phyloP scores from a whole-genome alignment of 2,113 vertebrate species.

The Urocitellus parryii region DNA sequence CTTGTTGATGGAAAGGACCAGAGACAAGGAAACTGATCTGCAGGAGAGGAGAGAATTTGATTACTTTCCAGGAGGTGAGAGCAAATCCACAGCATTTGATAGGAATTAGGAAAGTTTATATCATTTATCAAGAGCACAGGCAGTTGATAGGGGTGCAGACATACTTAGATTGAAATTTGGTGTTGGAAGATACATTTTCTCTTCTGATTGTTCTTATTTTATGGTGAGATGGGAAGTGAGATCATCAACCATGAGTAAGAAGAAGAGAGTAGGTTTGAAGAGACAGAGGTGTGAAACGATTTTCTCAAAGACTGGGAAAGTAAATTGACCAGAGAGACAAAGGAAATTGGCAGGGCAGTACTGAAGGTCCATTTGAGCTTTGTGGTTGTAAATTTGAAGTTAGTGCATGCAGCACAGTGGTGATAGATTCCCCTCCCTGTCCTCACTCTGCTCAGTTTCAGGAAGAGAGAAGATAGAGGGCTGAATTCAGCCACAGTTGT shows the following conservation, averaged over 20 bases:
- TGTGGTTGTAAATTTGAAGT: constrained; percentile 35
- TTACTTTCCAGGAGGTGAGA: background rate
- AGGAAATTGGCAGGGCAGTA: constrained; percentile 17
- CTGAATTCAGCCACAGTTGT: background rate
- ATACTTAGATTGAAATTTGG: background rate
- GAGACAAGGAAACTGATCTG: background rate
- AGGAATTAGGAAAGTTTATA: background rate
- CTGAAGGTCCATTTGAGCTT: background rate
- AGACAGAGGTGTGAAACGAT: constrained; percentile 52
- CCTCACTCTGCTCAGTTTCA: background rate
- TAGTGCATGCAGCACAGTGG: background rate
- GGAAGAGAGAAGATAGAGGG: background rate
- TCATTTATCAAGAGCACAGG: background rate
- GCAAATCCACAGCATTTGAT: background rate
- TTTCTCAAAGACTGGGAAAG: constrained; percentile 45
- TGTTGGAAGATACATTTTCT: constrained; percentile 16
- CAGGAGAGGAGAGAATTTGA: background rate
- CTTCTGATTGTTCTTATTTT: constrained; percentile 56
- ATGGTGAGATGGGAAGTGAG: constrained; percentile 26
- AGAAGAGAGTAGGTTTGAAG: constrained; percentile 16
- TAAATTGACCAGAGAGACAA: constrained; percentile 48
- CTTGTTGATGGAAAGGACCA: background rate
- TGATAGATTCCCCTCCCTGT: background rate
- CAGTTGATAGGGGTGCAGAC: background rate
- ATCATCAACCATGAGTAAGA: constrained; percentile 18